Evolutionary conservation across 2,797 vertebrate genomes (phyloP).

Genomic region (Epinephelus malabaricus): DNA sequence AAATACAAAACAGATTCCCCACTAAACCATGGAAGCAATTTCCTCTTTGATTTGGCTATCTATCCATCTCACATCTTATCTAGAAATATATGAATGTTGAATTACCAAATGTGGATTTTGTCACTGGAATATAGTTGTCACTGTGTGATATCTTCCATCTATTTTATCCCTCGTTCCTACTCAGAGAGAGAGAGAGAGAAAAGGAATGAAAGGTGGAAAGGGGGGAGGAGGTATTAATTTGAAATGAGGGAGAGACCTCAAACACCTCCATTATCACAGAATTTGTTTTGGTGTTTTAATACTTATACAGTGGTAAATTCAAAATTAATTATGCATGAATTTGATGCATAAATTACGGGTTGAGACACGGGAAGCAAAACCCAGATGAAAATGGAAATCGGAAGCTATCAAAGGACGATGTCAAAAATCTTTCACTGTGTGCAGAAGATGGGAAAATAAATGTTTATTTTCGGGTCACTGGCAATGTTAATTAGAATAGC

Average conservation of each 20-base stretch:
- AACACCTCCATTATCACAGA: conserved; percentile 81
- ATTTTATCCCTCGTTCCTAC: conserved; percentile 43
- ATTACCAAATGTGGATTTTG: conserved; percentile 3
- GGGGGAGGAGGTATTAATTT: conserved; percentile 64
- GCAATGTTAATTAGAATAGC: conserved; percentile 92
- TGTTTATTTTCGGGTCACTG: conserved; percentile 90
- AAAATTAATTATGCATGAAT: conserved; percentile 91
- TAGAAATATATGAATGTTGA: neutral
- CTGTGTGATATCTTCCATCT: conserved; percentile 27
- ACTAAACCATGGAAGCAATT: conserved; percentile 9
- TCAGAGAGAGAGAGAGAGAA: conserved; percentile 18
- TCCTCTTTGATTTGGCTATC: conserved; percentile 25
- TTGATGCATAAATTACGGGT: conserved; percentile 85
- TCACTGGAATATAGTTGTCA: conserved; percentile 25
- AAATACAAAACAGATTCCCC: conserved; percentile 5
- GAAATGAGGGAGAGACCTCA: conserved; percentile 74
- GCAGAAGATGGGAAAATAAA: conserved; percentile 83
- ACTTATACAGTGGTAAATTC: conserved; percentile 86
- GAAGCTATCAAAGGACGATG: conserved; percentile 85
- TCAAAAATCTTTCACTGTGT: conserved; percentile 74
- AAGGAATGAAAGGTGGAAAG: conserved; percentile 5
- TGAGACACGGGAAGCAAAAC: conserved; percentile 60
- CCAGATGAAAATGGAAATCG: conserved; percentile 80
- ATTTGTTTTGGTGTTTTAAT: conserved; percentile 85
- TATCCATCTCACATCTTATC: neutral